Percentiles rank a stretch among this genome's conserved stretches.
These are phyloP conservation scores for Actenoides lindsayi DNA, from an alignment of 2,113 vertebrate genomes.

Conservation along the genomic window DNA sequence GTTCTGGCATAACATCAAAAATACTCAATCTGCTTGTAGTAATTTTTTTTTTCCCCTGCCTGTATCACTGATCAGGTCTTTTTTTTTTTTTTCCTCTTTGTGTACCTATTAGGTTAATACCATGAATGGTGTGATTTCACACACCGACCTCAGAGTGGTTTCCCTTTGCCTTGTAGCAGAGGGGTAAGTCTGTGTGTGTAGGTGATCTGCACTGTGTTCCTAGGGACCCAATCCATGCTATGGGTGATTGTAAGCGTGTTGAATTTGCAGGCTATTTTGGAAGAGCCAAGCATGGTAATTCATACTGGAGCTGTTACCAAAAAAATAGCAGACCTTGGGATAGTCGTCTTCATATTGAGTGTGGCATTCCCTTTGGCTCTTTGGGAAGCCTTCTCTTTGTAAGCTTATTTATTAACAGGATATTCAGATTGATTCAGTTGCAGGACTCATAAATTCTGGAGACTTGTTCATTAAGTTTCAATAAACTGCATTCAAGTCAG, in stretches of 20 bases:
- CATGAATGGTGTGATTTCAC: neutral
- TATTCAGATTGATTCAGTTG: neutral
- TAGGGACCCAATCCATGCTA: fast-evolving
- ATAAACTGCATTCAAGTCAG: neutral
- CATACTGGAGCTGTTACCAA: neutral
- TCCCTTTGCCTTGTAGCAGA: neutral
- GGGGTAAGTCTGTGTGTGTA: neutral
- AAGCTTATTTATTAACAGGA: neutral
- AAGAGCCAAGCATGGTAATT: neutral
- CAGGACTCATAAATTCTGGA: neutral
- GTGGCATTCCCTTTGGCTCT: neutral
- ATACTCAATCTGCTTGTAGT: neutral
- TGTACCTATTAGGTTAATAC: neutral
- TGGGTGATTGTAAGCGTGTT: neutral
- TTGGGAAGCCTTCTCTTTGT: neutral
- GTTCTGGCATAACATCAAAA: neutral
- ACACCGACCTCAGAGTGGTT: neutral
- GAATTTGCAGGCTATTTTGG: neutral
- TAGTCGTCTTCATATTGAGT: neutral
- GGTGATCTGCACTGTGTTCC: neutral
- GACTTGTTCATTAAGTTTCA: neutral
- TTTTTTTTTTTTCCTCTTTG: neutral
- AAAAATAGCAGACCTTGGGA: neutral
- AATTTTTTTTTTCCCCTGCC: fast-evolving
- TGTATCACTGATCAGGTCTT: fast-evolving